phyloP scores from a whole-genome alignment of 2,888 invertebrate genomes.

The Norana najaformis region DNA sequence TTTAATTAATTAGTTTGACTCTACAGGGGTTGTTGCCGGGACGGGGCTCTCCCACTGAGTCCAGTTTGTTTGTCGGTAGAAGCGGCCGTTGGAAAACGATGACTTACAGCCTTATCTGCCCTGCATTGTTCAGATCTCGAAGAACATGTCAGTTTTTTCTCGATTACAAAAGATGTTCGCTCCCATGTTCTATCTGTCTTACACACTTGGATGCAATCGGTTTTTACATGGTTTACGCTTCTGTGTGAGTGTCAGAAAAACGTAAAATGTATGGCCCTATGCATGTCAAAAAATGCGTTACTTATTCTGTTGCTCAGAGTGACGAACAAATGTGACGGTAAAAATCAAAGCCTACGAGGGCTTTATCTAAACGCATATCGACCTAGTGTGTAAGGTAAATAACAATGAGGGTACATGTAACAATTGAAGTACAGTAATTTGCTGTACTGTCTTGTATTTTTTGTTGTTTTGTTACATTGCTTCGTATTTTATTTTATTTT shows the following conservation, averaged over 20 bases:
- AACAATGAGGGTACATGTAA: background rate
- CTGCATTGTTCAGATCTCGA: background rate
- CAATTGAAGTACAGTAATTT: background rate
- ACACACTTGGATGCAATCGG: background rate
- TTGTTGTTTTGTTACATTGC: background rate
- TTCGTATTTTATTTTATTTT: background rate
- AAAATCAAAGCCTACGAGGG: background rate
- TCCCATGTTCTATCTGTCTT: background rate
- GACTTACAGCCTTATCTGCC: background rate
- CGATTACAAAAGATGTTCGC: background rate
- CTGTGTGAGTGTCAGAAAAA: background rate
- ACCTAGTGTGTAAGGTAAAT: background rate
- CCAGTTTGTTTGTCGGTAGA: background rate
- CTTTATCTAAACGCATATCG: background rate
- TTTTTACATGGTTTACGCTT: too few relatives aligned
- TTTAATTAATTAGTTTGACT: background rate
- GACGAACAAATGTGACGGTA: background rate
- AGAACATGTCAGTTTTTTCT: background rate
- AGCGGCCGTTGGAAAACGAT: background rate
- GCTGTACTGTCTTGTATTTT: background rate
- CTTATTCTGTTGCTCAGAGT: background rate
- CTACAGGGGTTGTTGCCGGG: background rate
- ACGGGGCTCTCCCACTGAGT: background rate
- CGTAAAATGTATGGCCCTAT: background rate
- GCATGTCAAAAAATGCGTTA: background rate